Percentiles rank a stretch among this genome's conserved stretches.
These are phyloP conservation scores for Macrotis lagotis DNA, from an alignment of 2,113 vertebrate genomes.

Conservation along the genomic window DNA sequence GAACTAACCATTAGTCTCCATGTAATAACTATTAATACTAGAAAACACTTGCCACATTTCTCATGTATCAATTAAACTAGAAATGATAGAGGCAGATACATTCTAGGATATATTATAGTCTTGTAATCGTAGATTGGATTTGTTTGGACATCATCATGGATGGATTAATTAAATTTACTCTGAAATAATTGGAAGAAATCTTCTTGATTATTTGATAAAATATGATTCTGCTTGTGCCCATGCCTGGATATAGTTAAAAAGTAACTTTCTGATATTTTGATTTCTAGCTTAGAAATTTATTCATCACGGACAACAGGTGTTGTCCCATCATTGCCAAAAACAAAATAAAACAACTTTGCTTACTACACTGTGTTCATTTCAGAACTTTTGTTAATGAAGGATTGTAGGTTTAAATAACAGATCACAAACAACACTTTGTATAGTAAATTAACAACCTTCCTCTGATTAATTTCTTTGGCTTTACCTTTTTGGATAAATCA, in stretches of 20 bases:
- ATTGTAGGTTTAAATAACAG: conserved; percentile 37
- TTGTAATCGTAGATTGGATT: conserved; percentile 1
- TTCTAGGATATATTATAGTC: background rate
- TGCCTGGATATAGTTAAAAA: background rate
- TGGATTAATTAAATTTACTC: background rate
- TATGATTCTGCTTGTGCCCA: background rate
- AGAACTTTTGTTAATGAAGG: conserved; percentile 47
- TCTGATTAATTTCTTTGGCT: conserved; percentile 31
- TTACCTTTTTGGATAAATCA: conserved; percentile 19
- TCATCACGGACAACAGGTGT: conserved; percentile 10
- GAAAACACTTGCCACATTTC: background rate
- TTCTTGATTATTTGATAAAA: background rate
- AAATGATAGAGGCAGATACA: background rate
- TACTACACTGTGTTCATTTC: background rate
- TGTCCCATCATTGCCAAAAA: background rate
- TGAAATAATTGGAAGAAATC: conserved; percentile 21
- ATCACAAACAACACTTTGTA: conserved; percentile 36
- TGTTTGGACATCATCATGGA: background rate
- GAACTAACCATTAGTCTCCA: background rate
- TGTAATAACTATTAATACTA: background rate
- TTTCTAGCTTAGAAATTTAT: background rate
- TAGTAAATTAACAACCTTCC: conserved; percentile 28
- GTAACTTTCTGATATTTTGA: background rate
- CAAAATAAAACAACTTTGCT: background rate
- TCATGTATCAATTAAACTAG: background rate